Conservation (phyloP, 2,888 invertebrate species). For the Cryptophagus acutangulus region DNA sequence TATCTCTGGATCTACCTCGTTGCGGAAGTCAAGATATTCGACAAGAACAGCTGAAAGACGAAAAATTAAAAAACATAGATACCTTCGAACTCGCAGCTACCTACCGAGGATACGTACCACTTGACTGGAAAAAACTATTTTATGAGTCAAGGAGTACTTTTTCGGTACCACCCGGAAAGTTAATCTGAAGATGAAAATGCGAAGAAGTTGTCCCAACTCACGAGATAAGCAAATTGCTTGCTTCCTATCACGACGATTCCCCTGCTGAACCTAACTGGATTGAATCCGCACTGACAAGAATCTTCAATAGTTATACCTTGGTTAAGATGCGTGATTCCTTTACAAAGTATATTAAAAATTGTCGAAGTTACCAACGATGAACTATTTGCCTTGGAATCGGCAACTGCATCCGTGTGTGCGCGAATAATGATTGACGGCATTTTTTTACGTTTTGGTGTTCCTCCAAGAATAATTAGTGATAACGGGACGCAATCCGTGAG, state of each 20-base stretch:
- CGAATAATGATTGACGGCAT: too few species aligned
- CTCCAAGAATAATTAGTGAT: too few species aligned
- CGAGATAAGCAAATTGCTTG: neutral
- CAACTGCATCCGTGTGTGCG: too few species aligned
- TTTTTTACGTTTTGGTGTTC: too few species aligned
- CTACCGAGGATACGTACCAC: constrained; percentile 6
- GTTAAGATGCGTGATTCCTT: neutral
- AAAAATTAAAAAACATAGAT: constrained; percentile 24
- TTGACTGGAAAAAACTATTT: constrained; percentile 18
- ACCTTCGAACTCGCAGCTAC: constrained; percentile 13
- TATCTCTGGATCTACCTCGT: constrained; percentile 22
- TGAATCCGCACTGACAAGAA: neutral
- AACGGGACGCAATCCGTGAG: too few species aligned
- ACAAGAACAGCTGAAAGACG: constrained; percentile 20
- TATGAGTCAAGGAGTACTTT: constrained; percentile 20
- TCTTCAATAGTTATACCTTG: neutral
- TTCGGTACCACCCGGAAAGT: constrained; percentile 17
- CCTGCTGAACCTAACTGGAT: neutral
- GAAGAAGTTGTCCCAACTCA: constrained; percentile 22
- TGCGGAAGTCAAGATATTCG: constrained; percentile 10
- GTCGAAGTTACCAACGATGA: neutral
- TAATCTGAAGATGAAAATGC: constrained; percentile 23
- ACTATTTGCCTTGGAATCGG: too few species aligned
- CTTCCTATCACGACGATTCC: neutral
- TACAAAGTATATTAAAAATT: neutral